These are phyloP conservation scores for Poeciliopsis occidentalis DNA, from an alignment of 2,113 vertebrate genomes.

Conservation along the genomic window DNA sequence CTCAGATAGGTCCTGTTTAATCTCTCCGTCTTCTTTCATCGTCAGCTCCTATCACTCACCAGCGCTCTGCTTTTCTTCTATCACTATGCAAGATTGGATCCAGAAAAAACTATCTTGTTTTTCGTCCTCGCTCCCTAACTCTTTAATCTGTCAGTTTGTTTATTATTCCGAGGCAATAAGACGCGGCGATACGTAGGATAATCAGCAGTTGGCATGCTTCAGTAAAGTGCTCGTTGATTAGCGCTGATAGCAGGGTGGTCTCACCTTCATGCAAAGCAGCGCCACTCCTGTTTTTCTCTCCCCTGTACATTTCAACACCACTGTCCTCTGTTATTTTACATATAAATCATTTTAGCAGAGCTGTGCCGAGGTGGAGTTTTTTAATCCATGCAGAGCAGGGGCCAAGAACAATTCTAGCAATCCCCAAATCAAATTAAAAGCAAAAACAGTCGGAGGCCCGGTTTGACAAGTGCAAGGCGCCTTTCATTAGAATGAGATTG, in stretches of 20 bases:
- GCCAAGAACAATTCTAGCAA: slow-evolving; percentile 63
- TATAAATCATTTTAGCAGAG: slow-evolving; percentile 43
- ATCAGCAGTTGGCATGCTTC: slow-evolving; percentile 51
- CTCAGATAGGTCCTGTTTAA: slow-evolving; percentile 47
- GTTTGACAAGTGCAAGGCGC: slow-evolving; percentile 72
- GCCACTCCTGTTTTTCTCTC: slow-evolving; percentile 4
- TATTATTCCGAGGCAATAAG: slow-evolving; percentile 44
- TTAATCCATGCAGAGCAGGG: slow-evolving; percentile 36
- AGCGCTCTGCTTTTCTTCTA: slow-evolving; percentile 42
- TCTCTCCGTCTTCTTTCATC: slow-evolving; percentile 49
- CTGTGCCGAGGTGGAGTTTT: slow-evolving; percentile 50
- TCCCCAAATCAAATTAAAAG: slow-evolving; percentile 72
- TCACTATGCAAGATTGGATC: slow-evolving; percentile 49
- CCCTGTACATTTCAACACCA: slow-evolving; percentile 9
- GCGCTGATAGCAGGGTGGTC: slow-evolving; percentile 49
- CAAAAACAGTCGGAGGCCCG: slow-evolving; percentile 57
- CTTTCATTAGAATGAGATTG: slow-evolving; percentile 73
- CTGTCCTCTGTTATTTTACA: slow-evolving; percentile 39
- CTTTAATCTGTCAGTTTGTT: slow-evolving; percentile 51
- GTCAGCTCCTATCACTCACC: slow-evolving; percentile 46
- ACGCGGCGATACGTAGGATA: slow-evolving; percentile 47
- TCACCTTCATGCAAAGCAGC: slow-evolving; percentile 33
- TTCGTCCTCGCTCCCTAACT: slow-evolving; percentile 25
- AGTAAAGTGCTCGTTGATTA: slow-evolving; percentile 43
- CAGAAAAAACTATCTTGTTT: slow-evolving; percentile 32